These are phyloP conservation scores for Teleogryllus oceanicus DNA, from an alignment of 2,888 invertebrate species.

Conservation along the genomic window DNA sequence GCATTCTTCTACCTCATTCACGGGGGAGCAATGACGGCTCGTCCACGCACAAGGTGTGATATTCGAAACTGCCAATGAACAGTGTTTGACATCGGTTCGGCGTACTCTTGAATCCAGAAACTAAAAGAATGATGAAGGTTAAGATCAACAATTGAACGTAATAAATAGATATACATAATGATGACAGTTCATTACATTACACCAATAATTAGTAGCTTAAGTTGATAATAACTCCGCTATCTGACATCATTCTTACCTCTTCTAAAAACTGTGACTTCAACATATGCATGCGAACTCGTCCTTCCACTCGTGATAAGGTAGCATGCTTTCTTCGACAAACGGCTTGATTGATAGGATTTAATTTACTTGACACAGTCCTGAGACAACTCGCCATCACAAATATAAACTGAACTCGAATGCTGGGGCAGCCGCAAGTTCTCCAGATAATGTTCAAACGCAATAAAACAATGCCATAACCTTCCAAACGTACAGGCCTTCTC, in stretches of 20 bases:
- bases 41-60: not conserved
- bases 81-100: not conserved
- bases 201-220: too few relatives aligned
- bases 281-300: constrained; percentile 49
- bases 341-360: constrained; percentile 54
- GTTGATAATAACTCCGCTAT: too few relatives aligned
- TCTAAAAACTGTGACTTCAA: constrained; percentile 53
- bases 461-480: too few relatives aligned
- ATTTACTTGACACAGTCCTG: constrained; percentile 56
- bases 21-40: not conserved
- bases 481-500: too few relatives aligned
- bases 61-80: not conserved
- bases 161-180: too few relatives aligned
- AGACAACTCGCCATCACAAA: constrained; percentile 56
- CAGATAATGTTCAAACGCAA: too few relatives aligned
- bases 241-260: constrained; percentile 49
- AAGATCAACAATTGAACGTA: too few relatives aligned
- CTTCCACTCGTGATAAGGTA: constrained; percentile 48
- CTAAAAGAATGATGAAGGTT: not conserved
- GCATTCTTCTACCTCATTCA: not conserved
- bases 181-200: too few relatives aligned
- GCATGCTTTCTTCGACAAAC: constrained; percentile 55
- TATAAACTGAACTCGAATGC: not conserved
- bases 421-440: too few relatives aligned
- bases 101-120: not conserved